These are phyloP conservation scores for Tetramorium alpestre DNA, from an alignment of 1,140 invertebrate species.

Conservation along the genomic window DNA sequence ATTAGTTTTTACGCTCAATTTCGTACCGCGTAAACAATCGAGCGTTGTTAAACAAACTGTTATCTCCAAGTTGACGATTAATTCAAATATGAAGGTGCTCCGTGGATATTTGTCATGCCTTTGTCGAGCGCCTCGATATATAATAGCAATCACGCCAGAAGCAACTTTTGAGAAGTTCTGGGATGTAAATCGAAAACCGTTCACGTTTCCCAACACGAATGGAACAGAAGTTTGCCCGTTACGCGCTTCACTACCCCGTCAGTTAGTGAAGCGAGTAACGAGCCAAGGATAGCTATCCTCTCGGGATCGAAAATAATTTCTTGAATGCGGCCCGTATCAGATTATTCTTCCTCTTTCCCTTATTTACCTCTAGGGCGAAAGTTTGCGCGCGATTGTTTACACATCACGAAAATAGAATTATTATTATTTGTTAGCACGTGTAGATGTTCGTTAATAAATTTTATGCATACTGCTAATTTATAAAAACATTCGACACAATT, in stretches of 20 bases:
- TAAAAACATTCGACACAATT: background rate
- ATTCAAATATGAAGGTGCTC: background rate
- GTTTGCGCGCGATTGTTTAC: background rate
- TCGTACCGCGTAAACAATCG: background rate
- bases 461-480: background rate
- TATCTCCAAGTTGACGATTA: background rate
- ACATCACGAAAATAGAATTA: slow-evolving; percentile 9
- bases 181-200: background rate
- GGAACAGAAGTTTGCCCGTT: background rate
- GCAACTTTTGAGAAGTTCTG: slow-evolving; percentile 13
- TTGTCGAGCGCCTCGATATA: background rate
- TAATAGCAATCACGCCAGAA: slow-evolving; percentile 11
- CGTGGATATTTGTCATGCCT: background rate
- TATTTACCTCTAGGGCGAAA: background rate
- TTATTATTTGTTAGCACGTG: slow-evolving; percentile 1
- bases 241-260: background rate
- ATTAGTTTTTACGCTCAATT: background rate
- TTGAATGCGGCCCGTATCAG: background rate
- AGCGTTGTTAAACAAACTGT: background rate
- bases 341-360: background rate
- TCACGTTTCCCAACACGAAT: slow-evolving; percentile 5
- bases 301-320: slow-evolving; percentile 25
- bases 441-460: background rate
- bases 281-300: background rate
- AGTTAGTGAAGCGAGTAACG: slow-evolving; percentile 11